Base-by-base conservation (phyloP, 2,113 vertebrate genomes). In the Apteryx mantelli region DNA sequence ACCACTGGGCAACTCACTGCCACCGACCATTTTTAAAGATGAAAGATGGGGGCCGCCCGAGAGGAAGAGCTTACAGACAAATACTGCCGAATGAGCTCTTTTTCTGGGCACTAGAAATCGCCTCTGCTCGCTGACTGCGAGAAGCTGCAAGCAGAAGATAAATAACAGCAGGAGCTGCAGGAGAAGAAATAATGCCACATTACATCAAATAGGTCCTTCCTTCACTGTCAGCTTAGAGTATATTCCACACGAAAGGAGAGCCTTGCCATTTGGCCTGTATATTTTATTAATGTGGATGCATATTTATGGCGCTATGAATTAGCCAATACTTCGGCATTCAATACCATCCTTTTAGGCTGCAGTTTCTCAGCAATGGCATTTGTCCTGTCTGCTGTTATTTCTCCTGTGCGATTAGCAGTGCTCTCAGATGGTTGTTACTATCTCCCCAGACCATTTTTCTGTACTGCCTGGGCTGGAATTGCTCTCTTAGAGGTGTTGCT, bases 81-180 rank as follows among this genome's bases (percentile, higher is more conserved):
- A 34, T 17, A 61, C 84, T 77, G 89, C 94, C 92, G 78, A 87
- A 82, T 0, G 38, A 91, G 83, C 52, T 90, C 76, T 85, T 91
- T 91, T 85, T 32, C 58, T 82, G 70, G 89, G n/a, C 63, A 4
- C 19, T n/a, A 91, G 69, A 42, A 73, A 89, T 53, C 40, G 66
- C 58, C 84, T 85, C 71, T 80, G 88, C 55, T 93, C 89, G 40
- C 80, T 9, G 82, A 21, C 91, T 60, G 91, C 0, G 2, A 87
- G 88, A 60, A 88, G 83, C 96, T 93, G 93, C 73, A 34, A 85
- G 78, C 6, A 16, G 53, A 76, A 97, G 94, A 96, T 88, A 94
- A 97, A 89, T 85, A 80, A 58, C 78, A 89, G 83, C 86, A 17
- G 2, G 46, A 89, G 88, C 83, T 79, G 86, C 91, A 82, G 46